phyloP scores from a whole-genome alignment of 2,797 vertebrate species.

The Mus caroli region DNA sequence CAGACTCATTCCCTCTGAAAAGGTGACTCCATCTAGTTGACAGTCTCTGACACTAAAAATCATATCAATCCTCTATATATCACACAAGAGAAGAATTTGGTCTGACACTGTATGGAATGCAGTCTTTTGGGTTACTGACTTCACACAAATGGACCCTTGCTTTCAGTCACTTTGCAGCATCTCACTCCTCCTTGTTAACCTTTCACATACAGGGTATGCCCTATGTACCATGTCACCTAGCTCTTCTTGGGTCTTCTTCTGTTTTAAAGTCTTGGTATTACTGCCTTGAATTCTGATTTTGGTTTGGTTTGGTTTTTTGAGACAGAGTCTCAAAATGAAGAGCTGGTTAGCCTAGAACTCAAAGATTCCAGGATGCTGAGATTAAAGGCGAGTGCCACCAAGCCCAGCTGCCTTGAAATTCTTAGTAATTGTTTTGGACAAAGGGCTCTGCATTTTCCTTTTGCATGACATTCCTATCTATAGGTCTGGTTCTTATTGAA shows the following conservation, averaged over 20 bases:
- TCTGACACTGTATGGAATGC: background rate
- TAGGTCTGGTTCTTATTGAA: conserved; percentile 11
- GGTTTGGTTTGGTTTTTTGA: background rate
- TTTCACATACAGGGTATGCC: background rate
- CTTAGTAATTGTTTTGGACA: background rate
- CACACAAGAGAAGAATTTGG: background rate
- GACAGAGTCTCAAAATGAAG: background rate
- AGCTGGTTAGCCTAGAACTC: background rate
- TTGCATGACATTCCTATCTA: background rate
- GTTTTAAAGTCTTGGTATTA: background rate
- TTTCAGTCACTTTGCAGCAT: background rate
- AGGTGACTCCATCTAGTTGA: background rate
- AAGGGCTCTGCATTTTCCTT: background rate
- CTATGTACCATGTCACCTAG: background rate
- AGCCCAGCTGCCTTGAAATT: background rate
- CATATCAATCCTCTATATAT: background rate
- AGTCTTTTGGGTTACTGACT: background rate
- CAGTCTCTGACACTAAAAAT: background rate
- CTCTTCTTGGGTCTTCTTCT: background rate
- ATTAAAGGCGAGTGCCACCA: background rate
- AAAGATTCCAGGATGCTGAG: background rate
- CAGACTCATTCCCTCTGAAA: background rate
- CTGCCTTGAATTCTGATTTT: background rate
- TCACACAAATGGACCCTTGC: background rate
- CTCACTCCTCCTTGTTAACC: background rate